These are phyloP conservation scores for Papilio elwesi DNA, from an alignment of 2,888 invertebrate species.

Conservation along the genomic window DNA sequence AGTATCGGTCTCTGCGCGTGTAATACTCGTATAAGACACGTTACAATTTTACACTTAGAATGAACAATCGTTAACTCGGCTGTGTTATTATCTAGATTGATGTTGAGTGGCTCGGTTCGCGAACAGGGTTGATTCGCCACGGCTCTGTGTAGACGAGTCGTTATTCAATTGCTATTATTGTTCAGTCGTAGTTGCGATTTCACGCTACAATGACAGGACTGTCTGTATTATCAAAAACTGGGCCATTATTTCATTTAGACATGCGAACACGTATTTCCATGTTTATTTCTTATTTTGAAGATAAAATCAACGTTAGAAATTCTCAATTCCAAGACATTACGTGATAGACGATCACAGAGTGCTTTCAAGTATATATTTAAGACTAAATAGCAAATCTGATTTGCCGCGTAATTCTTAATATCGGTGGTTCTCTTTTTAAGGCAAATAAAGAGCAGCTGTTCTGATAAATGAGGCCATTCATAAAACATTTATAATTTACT, in stretches of 20 bases:
- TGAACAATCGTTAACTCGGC: not conserved
- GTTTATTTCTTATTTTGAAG: not conserved
- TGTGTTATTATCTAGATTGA: constrained; percentile 12
- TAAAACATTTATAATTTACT: too few relatives aligned
- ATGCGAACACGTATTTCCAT: not conserved
- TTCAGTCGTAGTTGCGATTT: constrained; percentile 30
- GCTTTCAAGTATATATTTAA: too few relatives aligned
- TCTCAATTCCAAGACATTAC: too few relatives aligned
- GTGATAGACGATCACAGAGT: too few relatives aligned
- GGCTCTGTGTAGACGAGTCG: constrained; percentile 40
- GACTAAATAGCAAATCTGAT: too few relatives aligned
- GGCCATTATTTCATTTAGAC: constrained; percentile 4
- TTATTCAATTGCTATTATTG: constrained; percentile 40
- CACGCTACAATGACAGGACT: constrained; percentile 6
- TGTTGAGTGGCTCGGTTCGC: constrained; percentile 46
- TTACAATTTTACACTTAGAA: not conserved
- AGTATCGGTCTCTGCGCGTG: not conserved
- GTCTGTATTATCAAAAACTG: constrained; percentile 19
- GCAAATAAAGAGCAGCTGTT: not conserved
- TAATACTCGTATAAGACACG: not conserved
- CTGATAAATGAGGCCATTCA: too few relatives aligned
- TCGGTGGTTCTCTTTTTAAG: too few relatives aligned
- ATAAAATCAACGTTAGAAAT: not conserved
- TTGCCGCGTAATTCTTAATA: too few relatives aligned
- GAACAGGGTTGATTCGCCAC: constrained; percentile 54